Conservation (phyloP, 2,888 invertebrate genomes). For the Atherix ibis region DNA sequence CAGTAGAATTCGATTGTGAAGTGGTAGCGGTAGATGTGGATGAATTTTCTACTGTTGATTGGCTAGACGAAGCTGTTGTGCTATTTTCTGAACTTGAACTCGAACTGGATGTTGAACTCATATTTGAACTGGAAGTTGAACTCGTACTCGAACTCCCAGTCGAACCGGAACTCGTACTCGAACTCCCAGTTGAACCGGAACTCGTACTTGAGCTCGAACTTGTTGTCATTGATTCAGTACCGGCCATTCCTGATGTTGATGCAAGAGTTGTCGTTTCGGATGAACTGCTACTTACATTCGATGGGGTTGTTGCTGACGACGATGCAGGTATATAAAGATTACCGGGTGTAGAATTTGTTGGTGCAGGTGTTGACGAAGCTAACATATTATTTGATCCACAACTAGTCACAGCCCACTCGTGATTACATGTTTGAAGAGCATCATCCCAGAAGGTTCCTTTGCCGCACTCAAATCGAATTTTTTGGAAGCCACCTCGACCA, state of each 20-base stretch:
- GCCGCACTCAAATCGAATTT: constrained; percentile 47
- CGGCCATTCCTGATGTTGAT: background rate
- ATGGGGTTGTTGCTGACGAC: constrained; percentile 8
- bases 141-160: too few relatives aligned
- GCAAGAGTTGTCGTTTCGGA: background rate
- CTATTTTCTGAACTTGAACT: too few relatives aligned
- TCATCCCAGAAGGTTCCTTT: constrained; percentile 49
- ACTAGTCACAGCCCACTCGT: constrained; percentile 8
- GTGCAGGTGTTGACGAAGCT: constrained; percentile 2
- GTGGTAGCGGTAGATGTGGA: background rate
- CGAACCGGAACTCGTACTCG: too few relatives aligned
- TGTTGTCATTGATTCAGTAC: too few relatives aligned
- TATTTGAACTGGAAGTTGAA: too few relatives aligned
- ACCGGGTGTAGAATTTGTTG: constrained; percentile 4
- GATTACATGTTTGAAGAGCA: constrained; percentile 26
- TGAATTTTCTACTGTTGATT: too few relatives aligned
- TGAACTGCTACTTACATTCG: constrained; percentile 16
- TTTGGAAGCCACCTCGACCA: constrained; percentile 40
- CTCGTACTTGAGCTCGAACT: too few relatives aligned
- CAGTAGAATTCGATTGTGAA: background rate
- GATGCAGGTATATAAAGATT: background rate
- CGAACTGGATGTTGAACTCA: too few relatives aligned
- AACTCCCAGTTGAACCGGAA: too few relatives aligned
- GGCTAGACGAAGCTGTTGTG: background rate
- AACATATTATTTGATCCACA: background rate